Percentiles rank a stretch among this genome's conserved stretches.
Evolutionary conservation across 2,888 invertebrate species (phyloP).

Genomic region (Carpatolechia fugitivella): DNA sequence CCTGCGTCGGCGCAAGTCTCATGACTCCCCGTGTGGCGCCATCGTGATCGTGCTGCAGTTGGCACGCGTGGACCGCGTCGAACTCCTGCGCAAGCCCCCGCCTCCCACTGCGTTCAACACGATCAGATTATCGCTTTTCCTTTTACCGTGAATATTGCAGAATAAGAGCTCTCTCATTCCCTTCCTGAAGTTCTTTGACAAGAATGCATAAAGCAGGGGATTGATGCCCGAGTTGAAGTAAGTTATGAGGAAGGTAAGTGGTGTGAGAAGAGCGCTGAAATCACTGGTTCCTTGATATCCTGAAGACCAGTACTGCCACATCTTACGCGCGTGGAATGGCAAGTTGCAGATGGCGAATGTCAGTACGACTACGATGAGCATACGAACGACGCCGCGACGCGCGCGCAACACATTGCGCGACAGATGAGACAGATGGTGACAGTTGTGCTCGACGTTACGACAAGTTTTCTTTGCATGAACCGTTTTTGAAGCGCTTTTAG

Average conservation of each 20-base stretch:
- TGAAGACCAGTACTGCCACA: conserved; percentile 91
- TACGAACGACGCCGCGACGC: conserved; percentile 90
- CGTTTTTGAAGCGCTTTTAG: conserved; percentile 32
- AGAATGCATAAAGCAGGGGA: conserved; percentile 93
- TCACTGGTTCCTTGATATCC: conserved; percentile 85
- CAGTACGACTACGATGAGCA: conserved; percentile 92
- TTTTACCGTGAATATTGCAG: conserved; percentile 73
- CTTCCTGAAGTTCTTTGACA: conserved; percentile 88
- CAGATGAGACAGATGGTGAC: conserved; percentile 83
- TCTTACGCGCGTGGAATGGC: conserved; percentile 92
- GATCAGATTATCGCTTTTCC: conserved; percentile 65
- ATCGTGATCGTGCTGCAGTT: conserved; percentile 77
- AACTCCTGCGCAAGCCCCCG: conserved; percentile 63
- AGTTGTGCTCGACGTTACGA: conserved; percentile 62
- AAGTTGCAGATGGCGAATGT: conserved; percentile 94
- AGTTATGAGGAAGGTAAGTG: conserved; percentile 91
- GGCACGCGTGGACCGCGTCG: conserved; percentile 74
- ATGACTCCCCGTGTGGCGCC: conserved; percentile 73
- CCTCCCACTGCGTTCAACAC: conserved; percentile 68
- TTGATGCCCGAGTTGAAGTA: conserved; percentile 95
- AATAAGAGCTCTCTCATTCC: conserved; percentile 90
- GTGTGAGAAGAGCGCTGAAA: conserved; percentile 88
- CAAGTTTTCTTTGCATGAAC: conserved; percentile 49
- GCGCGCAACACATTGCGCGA: conserved; percentile 88
- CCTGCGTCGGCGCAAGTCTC: conserved; percentile 65